Evolutionary conservation across 2,888 invertebrate species (phyloP), one percentile per base, ranked within the genome.

Genomic region (Aleiodes testaceus): DNA sequence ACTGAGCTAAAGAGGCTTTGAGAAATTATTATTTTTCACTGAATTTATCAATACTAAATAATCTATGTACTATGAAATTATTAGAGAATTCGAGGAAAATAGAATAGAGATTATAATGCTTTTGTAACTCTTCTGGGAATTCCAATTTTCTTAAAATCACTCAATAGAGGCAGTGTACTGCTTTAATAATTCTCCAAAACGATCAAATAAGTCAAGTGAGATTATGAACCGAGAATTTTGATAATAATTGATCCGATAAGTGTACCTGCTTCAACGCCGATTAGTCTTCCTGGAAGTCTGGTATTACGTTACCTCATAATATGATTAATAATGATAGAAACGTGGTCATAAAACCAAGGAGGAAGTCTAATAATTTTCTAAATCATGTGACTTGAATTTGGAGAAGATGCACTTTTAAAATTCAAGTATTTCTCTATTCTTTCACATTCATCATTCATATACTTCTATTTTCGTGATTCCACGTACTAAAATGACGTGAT

Each of bases 1-100:
- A 92, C 93, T 93, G 93, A 93, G 93, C 93, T 93, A 93, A 92
- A 92, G 92, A 93, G 93, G 93, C 93, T 5, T 66, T 14, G 18
- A 42, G 22, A 50, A 49, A 14, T 36, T 20, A 14, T 49, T 50
- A 14, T 52, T 45, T 45, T 30, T 14, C 42, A 14, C 45, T 16
- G 67, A 72, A 63, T 47, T 53, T 52, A 52, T 20, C 6, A 52
- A 52, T 52, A 22, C 4, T 1, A 52, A n/a, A 5, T 20, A n/a
- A 4, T 11, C 20, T 22, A 12, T 16, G 4, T 11, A 16, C 20
- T 12, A 12, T 12, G 12, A 52, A 12, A 52, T 52, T n/a, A n/a
- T n/a, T n/a, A n/a, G 2, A 52, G 22, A 2, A 26, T 26, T 26
- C 26, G 26, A 26, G 4, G 26, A 26, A 26, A 26, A 2, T 26